phyloP scores from a whole-genome alignment of 2,113 vertebrate genomes.

The Sceloporus undulatus region DNA sequence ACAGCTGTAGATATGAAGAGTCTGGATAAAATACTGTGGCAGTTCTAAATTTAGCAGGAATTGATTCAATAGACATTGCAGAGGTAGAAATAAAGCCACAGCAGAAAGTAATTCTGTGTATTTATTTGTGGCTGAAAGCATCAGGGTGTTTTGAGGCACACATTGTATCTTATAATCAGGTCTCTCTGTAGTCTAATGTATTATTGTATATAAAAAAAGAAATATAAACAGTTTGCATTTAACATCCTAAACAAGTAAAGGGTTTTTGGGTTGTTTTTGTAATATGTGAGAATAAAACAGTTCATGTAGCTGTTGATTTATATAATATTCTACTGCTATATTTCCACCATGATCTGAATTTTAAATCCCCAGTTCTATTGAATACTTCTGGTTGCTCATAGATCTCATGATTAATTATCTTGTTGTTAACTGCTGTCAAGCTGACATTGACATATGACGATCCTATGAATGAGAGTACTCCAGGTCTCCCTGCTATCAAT shows the following conservation, averaged over 20 bases:
- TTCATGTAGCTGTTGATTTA: neutral
- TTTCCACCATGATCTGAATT: neutral
- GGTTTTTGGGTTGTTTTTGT: neutral
- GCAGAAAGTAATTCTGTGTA: slow-evolving; percentile 11
- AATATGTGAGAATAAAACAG: neutral
- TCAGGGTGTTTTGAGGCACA: slow-evolving; percentile 34
- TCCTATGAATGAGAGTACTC: too few relatives aligned
- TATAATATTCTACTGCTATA: neutral
- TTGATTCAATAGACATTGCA: slow-evolving; percentile 14
- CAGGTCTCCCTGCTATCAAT: too few relatives aligned
- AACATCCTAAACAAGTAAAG: slow-evolving; percentile 25
- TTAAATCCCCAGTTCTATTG: neutral
- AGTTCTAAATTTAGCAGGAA: slow-evolving; percentile 31
- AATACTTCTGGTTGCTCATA: neutral
- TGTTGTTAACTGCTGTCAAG: too few relatives aligned
- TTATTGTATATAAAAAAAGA: slow-evolving; percentile 37
- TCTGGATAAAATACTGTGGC: slow-evolving; percentile 25
- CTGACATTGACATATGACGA: too few relatives aligned
- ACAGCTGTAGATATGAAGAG: slow-evolving; percentile 21
- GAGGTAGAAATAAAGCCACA: slow-evolving; percentile 9
- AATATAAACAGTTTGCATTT: neutral
- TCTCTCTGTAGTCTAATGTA: slow-evolving; percentile 4
- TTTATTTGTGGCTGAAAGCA: slow-evolving; percentile 10
- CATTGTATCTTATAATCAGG: slow-evolving; percentile 20
- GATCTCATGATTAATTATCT: neutral